phyloP scores from a whole-genome alignment of 2,113 vertebrate species.

The Nipponia nippon region DNA sequence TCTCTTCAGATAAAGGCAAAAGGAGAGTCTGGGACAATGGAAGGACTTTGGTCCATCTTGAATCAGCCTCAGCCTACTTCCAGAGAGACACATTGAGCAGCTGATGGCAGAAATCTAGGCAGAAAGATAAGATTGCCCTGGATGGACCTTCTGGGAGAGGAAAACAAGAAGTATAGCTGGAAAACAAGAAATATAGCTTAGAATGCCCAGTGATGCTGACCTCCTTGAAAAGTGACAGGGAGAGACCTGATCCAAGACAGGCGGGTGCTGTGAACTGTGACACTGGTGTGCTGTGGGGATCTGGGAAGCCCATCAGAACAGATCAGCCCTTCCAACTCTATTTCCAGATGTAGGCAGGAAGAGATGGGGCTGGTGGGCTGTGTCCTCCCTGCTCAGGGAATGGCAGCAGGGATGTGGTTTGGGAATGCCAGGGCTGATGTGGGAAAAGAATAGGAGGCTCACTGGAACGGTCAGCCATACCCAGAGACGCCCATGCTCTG shows the following conservation, averaged over 20 bases:
- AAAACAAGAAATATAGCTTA: background rate
- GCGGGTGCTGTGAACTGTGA: background rate
- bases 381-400: background rate
- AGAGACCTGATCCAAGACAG: background rate
- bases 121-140: background rate
- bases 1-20: background rate
- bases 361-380: background rate
- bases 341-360: background rate
- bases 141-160: background rate
- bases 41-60: background rate
- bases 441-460: background rate
- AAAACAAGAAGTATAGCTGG: background rate
- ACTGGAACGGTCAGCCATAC: background rate
- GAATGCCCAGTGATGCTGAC: background rate
- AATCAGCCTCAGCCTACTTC: background rate
- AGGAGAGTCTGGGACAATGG: background rate
- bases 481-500: background rate
- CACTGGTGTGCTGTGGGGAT: background rate
- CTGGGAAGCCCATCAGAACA: background rate
- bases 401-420: background rate
- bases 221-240: background rate
- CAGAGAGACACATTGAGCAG: background rate
- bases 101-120: background rate
- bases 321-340: background rate
- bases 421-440: background rate